These are phyloP conservation scores for Cinclus mexicanus DNA, from an alignment of 2,113 vertebrate species.

Conservation along the genomic window DNA sequence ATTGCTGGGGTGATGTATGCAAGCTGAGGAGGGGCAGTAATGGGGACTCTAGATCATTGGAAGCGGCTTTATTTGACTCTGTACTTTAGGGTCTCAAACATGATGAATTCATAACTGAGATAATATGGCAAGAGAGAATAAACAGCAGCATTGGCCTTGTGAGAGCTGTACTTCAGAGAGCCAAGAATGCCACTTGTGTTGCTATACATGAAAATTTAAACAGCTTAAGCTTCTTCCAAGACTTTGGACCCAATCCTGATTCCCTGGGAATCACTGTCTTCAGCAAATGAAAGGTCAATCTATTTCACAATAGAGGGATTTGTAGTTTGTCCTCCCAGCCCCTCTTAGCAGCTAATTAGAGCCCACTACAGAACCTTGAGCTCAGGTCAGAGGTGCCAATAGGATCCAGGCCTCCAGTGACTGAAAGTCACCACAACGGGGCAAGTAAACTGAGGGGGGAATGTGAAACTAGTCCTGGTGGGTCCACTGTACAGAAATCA, in stretches of 20 bases:
- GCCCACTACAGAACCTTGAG: neutral
- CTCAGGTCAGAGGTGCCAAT: neutral
- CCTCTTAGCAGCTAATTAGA: neutral
- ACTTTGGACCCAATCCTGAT: conserved; percentile 20
- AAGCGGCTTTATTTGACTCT: conserved; percentile 41
- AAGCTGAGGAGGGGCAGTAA: conserved; percentile 14
- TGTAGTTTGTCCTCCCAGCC: neutral
- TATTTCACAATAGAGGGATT: conserved; percentile 32
- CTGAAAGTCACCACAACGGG: neutral
- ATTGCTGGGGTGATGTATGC: conserved; percentile 30
- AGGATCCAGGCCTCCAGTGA: neutral
- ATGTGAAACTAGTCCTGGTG: neutral
- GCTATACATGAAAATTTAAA: conserved; percentile 28
- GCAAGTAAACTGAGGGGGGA: neutral
- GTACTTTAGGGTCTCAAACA: conserved; percentile 23
- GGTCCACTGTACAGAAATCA: neutral
- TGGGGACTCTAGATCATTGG: conserved; percentile 37
- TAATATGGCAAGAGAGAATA: neutral
- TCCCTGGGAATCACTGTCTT: neutral
- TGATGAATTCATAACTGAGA: conserved; percentile 32
- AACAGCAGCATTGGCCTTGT: neutral
- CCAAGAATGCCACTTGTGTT: conserved; percentile 39
- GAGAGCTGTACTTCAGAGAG: conserved; percentile 15
- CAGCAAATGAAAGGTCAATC: neutral
- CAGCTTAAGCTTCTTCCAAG: conserved; percentile 34